Evolutionary conservation across 37 sponge, comb jelly and placozoan genomes (phyloP).

Genomic region (Oopsacas minuta): DNA sequence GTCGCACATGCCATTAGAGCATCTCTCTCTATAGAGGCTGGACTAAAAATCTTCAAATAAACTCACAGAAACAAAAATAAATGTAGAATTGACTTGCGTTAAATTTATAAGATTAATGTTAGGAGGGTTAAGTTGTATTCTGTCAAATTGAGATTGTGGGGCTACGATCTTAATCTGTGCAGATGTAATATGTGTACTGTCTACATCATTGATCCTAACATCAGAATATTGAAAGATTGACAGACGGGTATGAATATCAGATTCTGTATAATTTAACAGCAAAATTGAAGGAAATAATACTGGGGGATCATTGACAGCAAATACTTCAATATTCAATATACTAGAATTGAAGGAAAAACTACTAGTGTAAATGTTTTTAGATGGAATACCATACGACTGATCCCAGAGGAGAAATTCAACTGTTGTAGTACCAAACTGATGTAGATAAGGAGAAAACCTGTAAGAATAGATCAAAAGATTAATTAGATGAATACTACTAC

Average conservation of each 20-base stretch:
- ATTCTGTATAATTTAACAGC: not conserved
- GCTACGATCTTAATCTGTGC: not conserved
- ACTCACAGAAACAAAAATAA: too few relatives aligned
- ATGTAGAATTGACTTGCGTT: not conserved
- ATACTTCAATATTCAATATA: not conserved
- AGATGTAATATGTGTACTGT: not conserved
- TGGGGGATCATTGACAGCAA: slow-evolving; percentile 3
- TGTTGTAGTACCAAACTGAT: not conserved
- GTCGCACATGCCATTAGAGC: too few relatives aligned
- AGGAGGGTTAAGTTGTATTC: not conserved
- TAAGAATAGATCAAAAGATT: not conserved
- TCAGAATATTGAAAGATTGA: not conserved
- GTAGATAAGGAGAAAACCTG: not conserved
- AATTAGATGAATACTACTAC: too few relatives aligned
- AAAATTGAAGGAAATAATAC: not conserved
- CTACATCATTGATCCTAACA: not conserved
- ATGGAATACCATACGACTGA: not conserved
- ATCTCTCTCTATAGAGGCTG: too few relatives aligned
- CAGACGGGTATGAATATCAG: not conserved
- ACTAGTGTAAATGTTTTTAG: not conserved
- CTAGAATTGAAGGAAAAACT: not conserved
- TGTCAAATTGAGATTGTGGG: not conserved
- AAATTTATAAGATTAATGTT: not conserved
- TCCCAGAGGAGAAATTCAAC: not conserved
- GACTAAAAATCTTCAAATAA: too few relatives aligned